phyloP scores from a whole-genome alignment of 2,797 vertebrate species.

The Perodicticus potto region DNA sequence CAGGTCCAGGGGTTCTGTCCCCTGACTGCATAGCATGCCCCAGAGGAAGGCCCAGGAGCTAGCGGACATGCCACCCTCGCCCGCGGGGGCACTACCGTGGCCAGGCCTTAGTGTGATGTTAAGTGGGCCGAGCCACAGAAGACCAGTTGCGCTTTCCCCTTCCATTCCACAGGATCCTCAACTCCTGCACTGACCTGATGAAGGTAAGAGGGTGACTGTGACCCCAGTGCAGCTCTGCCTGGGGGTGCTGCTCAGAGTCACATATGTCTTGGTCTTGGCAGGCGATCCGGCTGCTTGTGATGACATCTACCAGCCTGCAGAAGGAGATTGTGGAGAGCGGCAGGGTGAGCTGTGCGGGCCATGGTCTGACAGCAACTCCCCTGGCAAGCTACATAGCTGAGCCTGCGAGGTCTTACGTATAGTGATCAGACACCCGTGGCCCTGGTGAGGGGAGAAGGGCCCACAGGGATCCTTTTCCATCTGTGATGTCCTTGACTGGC shows the following conservation, averaged over 20 bases:
- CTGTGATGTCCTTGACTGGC: not conserved
- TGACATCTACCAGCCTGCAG: constrained; percentile 95
- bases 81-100: not conserved
- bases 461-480: fast-evolving
- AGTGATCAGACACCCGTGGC: not conserved
- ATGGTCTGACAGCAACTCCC: not conserved
- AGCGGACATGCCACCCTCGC: not conserved
- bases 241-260: not conserved
- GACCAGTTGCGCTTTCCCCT: not conserved
- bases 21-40: not conserved
- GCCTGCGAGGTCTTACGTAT: not conserved
- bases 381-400: not conserved
- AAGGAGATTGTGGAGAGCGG: constrained; percentile 98
- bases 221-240: fast-evolving
- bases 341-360: constrained; percentile 89
- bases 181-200: constrained; percentile 97
- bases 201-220: constrained; percentile 90
- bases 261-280: constrained; percentile 75
- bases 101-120: not conserved
- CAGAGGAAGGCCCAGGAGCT: not conserved
- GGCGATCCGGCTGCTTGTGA: constrained; percentile 96
- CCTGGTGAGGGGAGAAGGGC: not conserved
- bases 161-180: constrained; percentile 91
- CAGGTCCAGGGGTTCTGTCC: not conserved
- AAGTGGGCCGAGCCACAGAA: not conserved